Evolutionary conservation across 2,888 invertebrate genomes (phyloP).

Genomic region (Lasius fuliginosus): DNA sequence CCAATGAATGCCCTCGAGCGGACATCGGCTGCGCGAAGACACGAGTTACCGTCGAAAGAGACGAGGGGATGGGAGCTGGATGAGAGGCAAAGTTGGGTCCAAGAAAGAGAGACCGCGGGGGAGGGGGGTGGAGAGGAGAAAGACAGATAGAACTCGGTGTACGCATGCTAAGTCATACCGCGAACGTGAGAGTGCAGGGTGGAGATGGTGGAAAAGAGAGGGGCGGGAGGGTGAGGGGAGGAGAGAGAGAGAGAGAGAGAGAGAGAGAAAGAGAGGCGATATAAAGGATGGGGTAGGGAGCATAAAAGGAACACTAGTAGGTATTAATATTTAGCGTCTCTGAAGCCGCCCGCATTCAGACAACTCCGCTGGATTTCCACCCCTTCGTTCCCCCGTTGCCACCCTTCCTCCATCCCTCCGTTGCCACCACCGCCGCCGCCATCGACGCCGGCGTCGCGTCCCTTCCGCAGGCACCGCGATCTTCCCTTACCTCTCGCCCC

Average conservation of each 20-base stretch:
- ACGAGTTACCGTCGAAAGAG: slow-evolving; percentile 71
- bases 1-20: slow-evolving; percentile 70
- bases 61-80: slow-evolving; percentile 43
- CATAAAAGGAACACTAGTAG: slow-evolving; percentile 85
- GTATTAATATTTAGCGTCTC: slow-evolving; percentile 86
- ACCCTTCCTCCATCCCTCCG: slow-evolving; percentile 60
- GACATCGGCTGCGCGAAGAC: slow-evolving; percentile 64
- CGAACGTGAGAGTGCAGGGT: slow-evolving; percentile 45
- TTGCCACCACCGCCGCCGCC: slow-evolving; percentile 61
- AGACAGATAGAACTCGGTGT: slow-evolving; percentile 55
- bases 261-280: slow-evolving; percentile 74
- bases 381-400: slow-evolving; percentile 54
- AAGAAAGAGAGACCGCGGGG: slow-evolving; percentile 60
- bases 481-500: slow-evolving; percentile 78
- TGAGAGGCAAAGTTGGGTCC: slow-evolving; percentile 35
- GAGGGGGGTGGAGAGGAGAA: slow-evolving; percentile 24
- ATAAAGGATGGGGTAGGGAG: slow-evolving; percentile 75
- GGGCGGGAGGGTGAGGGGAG: neutral
- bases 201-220: slow-evolving; percentile 50
- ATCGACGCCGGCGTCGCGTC: slow-evolving; percentile 47
- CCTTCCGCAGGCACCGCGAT: slow-evolving; percentile 68
- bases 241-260: slow-evolving; percentile 65
- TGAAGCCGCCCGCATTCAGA: slow-evolving; percentile 84
- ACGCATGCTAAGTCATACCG: slow-evolving; percentile 56
- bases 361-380: slow-evolving; percentile 83